A percentile compares a stretch with the other conserved stretches of the same genome.
phyloP scores from a whole-genome alignment of 1,140 invertebrate genomes.

The Pomacea maculata region DNA sequence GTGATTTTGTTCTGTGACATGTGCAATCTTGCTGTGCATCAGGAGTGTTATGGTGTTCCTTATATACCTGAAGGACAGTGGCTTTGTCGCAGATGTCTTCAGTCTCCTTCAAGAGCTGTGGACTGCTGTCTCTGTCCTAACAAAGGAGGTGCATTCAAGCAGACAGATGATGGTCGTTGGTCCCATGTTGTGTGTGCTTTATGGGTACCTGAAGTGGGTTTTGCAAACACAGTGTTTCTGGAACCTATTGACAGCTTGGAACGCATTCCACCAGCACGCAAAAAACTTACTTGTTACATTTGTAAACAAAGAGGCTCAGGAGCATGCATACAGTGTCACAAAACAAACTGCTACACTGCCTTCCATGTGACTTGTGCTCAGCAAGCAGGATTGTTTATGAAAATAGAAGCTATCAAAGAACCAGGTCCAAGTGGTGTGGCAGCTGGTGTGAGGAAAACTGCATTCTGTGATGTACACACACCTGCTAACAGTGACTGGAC shows the following conservation, averaged over 20 bases:
- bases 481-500: slow-evolving; percentile 69
- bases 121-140: slow-evolving; percentile 98
- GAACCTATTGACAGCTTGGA: slow-evolving; percentile 97
- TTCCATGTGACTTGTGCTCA: slow-evolving; percentile 99
- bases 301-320: slow-evolving; percentile 94
- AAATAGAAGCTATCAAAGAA: slow-evolving; percentile 80
- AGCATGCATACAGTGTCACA: slow-evolving; percentile 98
- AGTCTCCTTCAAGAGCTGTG: slow-evolving; percentile 93
- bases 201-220: slow-evolving; percentile 98
- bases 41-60: slow-evolving; percentile 99
- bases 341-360: slow-evolving; percentile 94
- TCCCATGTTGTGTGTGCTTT: slow-evolving; percentile 98
- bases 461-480: slow-evolving; percentile 94
- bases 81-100: slow-evolving; percentile 93
- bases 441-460: slow-evolving; percentile 89
- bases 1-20: slow-evolving; percentile 98
- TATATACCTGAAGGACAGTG: slow-evolving; percentile 99
- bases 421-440: slow-evolving; percentile 52
- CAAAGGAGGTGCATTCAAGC: slow-evolving; percentile 97
- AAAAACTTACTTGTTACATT: slow-evolving; percentile 95
- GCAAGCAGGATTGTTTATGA: slow-evolving; percentile 93
- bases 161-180: slow-evolving; percentile 95
- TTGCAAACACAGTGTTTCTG: slow-evolving; percentile 89
- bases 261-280: slow-evolving; percentile 92
- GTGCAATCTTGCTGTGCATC: slow-evolving; percentile 98